Conservation (phyloP, 2,113 vertebrate genomes). For the Corydoras sp. region DNA sequence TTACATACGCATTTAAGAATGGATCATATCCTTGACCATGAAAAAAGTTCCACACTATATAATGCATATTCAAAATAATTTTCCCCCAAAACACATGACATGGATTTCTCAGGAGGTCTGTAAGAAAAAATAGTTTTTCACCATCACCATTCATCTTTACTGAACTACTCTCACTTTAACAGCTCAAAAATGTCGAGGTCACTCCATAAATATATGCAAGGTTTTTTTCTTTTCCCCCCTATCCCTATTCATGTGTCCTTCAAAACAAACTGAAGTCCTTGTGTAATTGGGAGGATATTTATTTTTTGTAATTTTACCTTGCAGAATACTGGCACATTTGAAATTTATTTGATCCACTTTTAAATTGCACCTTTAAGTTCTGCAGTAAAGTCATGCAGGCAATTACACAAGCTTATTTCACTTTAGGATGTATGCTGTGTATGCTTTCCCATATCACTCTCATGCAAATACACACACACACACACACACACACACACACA, state of each 20-base stretch:
- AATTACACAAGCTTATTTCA: no score
- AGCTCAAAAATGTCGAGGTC: conserved; percentile 41
- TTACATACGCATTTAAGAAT: no score
- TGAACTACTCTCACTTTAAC: conserved; percentile 42
- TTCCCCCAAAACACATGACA: conserved; percentile 47
- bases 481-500: no score
- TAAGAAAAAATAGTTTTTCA: conserved; percentile 45
- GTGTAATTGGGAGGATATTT: conserved; percentile 27
- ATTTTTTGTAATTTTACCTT: conserved; percentile 13
- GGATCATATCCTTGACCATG: no score
- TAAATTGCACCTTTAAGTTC: no score
- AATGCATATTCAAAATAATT: background rate
- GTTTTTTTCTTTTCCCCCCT: conserved; percentile 23
- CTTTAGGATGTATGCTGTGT: no score
- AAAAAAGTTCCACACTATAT: no score
- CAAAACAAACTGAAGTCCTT: conserved; percentile 32
- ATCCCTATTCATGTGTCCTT: conserved; percentile 32
- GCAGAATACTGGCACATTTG: no score
- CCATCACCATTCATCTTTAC: conserved; percentile 55
- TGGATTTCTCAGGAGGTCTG: conserved; percentile 52
- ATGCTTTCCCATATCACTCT: no score
- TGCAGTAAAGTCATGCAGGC: no score
- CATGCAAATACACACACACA: no score
- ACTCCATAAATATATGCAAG: conserved; percentile 43
- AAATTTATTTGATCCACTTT: no score